Evolutionary conservation across 1,140 invertebrate genomes (phyloP), one percentile per base, ranked within the genome.

Genomic region (Pseudomyrmex flavicornis): DNA sequence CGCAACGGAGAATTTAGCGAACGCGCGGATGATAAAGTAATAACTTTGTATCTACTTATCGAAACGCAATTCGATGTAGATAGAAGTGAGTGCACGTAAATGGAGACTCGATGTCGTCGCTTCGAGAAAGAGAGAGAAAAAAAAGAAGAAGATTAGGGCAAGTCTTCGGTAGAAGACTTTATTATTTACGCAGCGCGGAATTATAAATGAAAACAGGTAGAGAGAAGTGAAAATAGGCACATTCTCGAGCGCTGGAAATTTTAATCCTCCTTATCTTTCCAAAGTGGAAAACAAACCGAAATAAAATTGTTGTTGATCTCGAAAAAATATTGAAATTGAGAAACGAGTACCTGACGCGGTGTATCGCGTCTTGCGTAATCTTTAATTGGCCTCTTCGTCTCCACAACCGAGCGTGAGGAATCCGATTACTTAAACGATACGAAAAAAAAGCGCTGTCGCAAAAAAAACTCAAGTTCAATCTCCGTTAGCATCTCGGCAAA

Each of bases 41-140:
- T 70, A 65, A 70, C 52, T 52, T 56, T 79, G 46, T 46, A 52
- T 44, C 17, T 17, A 70, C 70, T 79, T 79, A 79, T 79, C 76
- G 70, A 79, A 79, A 79, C 70, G 58, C 52, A 69, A 70, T 79
- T 79, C 65, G 52, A 70, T 69, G 58, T 54, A 15, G 17, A 79
- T 58, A 44, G 17, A 46, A 13, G 50, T 15, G 48, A 52, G 48
- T 54, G 48, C 20, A 20, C 35, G 72, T 17, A 54, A 52, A 52
- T 26, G 68, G 50, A 54, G 52, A 35, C 22, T 26, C 46, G 59
- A 15, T 61, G 54, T 17, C 17, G 13, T 12, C 20, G 54, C n/a
- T 20, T 15, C n/a, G 20, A 70, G 35, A 20, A 58, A 69, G 44
- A 12, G 20, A 7, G 5, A 54, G 69, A 35, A 7, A 58, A 22